phyloP scores from a whole-genome alignment of 1,140 invertebrate genomes.

The Drosophila paulistorum region DNA sequence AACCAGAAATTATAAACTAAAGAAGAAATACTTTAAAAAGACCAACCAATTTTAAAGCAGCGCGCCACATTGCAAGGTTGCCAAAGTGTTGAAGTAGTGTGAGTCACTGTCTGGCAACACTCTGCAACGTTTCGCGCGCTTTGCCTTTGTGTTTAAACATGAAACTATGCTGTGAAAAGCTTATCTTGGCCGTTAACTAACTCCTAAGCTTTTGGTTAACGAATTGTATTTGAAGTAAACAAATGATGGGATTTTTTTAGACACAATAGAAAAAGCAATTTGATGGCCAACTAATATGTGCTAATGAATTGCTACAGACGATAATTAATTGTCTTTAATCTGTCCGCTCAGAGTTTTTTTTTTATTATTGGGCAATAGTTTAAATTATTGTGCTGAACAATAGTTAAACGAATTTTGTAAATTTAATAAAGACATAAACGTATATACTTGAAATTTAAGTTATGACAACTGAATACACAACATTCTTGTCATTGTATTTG shows the following conservation, averaged over 20 bases:
- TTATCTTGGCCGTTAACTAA: not conserved
- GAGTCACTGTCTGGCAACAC: not conserved
- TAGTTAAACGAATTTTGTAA: not conserved
- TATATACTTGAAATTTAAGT: not conserved
- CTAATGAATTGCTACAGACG: conserved; percentile 12
- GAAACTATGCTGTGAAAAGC: not conserved
- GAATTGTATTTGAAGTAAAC: not conserved
- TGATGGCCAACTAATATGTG: conserved; percentile 22
- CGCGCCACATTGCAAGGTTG: not conserved
- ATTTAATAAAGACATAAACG: conserved; percentile 7
- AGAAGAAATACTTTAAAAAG: no score
- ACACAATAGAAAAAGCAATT: conserved; percentile 5
- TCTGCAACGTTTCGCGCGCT: not conserved
- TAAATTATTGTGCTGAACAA: conserved; percentile 2
- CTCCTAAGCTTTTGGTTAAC: not conserved
- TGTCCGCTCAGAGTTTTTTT: conserved; percentile 9
- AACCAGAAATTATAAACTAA: no score
- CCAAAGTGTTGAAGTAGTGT: not conserved
- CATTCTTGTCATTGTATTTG: not conserved
- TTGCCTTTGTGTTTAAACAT: not conserved
- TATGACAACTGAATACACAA: not conserved
- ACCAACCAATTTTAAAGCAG: not conserved
- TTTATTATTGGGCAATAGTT: conserved; percentile 1
- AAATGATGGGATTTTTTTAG: conserved; percentile 1
- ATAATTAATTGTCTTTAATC: conserved; percentile 17